Conservation (phyloP, 37 sponge, comb jelly and placozoan genomes). For the Haliclona indistincta region DNA sequence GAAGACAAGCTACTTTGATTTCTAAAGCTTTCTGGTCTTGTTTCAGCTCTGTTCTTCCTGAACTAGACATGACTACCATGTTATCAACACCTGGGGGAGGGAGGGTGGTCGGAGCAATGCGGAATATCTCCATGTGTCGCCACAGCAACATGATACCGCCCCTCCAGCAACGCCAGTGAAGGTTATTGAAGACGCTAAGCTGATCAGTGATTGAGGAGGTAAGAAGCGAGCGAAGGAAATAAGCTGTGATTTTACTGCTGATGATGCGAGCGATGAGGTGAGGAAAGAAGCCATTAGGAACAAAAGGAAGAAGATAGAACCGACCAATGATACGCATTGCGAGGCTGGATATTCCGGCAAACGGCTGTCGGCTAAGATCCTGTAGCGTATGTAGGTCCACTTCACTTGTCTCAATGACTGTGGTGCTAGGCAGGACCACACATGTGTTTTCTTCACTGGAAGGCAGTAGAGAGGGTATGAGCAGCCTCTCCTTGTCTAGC, state of each 20-base stretch:
- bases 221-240: conserved; percentile 16
- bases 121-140: conserved; percentile 61
- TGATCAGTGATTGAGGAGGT: not conserved
- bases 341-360: conserved; percentile 32
- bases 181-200: conserved; percentile 9
- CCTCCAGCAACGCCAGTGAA: conserved; percentile 81
- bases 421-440: conserved; percentile 16
- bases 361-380: conserved; percentile 9
- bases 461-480: conserved; percentile 87
- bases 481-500: conserved; percentile 43
- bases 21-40: conserved; percentile 30
- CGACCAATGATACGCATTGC: conserved; percentile 26
- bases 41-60: not conserved
- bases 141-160: conserved; percentile 62
- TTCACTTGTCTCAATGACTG: not conserved
- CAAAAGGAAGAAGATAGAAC: conserved; percentile 59
- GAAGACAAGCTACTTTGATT: conserved; percentile 56
- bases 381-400: not conserved
- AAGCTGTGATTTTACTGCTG: conserved; percentile 37
- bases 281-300: conserved; percentile 83
- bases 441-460: conserved; percentile 26
- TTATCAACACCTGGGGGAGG: conserved; percentile 21
- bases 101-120: conserved; percentile 33
- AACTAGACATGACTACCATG: conserved; percentile 22
- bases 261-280: conserved; percentile 73